These are phyloP conservation scores for Rhyacophila brunnea DNA, from an alignment of 1,140 invertebrate genomes.

Conservation along the genomic window DNA sequence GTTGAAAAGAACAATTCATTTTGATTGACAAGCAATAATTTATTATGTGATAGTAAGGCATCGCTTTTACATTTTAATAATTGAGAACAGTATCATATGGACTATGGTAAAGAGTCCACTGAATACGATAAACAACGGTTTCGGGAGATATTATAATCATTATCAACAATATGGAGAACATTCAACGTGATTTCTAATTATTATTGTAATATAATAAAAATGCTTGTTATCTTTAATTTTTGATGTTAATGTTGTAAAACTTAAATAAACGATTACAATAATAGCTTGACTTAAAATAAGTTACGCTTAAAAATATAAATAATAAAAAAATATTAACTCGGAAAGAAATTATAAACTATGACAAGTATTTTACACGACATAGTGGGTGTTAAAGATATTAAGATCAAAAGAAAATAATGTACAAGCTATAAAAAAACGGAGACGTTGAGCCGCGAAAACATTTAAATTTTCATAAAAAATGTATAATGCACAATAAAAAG, in stretches of 20 bases:
- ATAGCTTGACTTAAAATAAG: slow-evolving; percentile 14
- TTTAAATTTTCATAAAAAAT: neutral
- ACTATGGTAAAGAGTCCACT: neutral
- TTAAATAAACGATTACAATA: slow-evolving; percentile 5
- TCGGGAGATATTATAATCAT: neutral
- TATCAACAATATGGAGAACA: no score
- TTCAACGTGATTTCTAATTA: no score
- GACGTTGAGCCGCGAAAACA: neutral
- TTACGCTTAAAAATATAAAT: slow-evolving; percentile 21
- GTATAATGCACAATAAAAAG: slow-evolving; percentile 16
- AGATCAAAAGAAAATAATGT: neutral
- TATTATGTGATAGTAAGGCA: neutral
- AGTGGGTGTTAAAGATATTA: neutral
- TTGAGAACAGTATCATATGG: neutral
- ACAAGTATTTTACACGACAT: slow-evolving; percentile 10
- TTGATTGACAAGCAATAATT: neutral
- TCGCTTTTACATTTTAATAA: neutral
- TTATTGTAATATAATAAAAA: no score
- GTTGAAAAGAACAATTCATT: neutral
- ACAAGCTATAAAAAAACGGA: neutral
- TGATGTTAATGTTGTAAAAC: slow-evolving; percentile 14
- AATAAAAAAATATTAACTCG: slow-evolving; percentile 20
- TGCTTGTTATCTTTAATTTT: slow-evolving; percentile 1
- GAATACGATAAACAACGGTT: neutral
- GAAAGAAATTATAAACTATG: slow-evolving; percentile 15